Evolutionary conservation across 2,888 invertebrate species (phyloP).

Genomic region (Meganola albula): DNA sequence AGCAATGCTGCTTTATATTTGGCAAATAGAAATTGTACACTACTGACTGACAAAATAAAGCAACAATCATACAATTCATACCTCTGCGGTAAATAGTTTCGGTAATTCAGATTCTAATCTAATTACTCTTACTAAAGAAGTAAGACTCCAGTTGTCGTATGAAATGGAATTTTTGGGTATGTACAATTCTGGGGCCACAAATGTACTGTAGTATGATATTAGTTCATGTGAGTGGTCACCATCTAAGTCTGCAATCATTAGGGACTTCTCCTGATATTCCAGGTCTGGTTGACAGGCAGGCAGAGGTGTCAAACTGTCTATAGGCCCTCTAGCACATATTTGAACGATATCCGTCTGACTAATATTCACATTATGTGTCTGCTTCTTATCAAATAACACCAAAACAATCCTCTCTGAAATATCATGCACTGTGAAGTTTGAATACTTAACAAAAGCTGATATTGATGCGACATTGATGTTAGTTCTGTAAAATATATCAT

Average conservation of each 20-base stretch:
- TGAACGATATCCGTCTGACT: constrained; percentile 88
- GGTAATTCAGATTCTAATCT: constrained; percentile 85
- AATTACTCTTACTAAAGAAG: constrained; percentile 82
- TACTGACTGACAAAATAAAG: constrained; percentile 27
- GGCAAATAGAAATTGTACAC: constrained; percentile 25
- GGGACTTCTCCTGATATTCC: constrained; percentile 83
- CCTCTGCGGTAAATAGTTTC: constrained; percentile 78
- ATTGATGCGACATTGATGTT: constrained; percentile 57
- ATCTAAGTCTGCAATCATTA: constrained; percentile 85
- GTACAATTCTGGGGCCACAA: constrained; percentile 63
- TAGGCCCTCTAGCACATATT: constrained; percentile 77
- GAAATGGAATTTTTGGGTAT: constrained; percentile 52
- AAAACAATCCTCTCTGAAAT: constrained; percentile 86
- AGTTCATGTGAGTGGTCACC: constrained; percentile 86
- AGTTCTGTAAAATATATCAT: constrained; percentile 61
- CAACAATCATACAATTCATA: constrained; percentile 31
- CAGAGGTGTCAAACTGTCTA: constrained; percentile 45
- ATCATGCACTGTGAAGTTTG: constrained; percentile 72
- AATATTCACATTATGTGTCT: constrained; percentile 85
- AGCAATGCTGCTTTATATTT: constrained; percentile 27
- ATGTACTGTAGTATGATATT: constrained; percentile 85
- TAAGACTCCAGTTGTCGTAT: constrained; percentile 78
- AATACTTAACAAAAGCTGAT: constrained; percentile 63
- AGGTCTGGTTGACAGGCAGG: constrained; percentile 85
- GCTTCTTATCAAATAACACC: constrained; percentile 85